Percentiles rank a stretch among this genome's conserved stretches.
Conservation (phyloP, 2,113 vertebrate species). For the Tonatia bakeri region DNA sequence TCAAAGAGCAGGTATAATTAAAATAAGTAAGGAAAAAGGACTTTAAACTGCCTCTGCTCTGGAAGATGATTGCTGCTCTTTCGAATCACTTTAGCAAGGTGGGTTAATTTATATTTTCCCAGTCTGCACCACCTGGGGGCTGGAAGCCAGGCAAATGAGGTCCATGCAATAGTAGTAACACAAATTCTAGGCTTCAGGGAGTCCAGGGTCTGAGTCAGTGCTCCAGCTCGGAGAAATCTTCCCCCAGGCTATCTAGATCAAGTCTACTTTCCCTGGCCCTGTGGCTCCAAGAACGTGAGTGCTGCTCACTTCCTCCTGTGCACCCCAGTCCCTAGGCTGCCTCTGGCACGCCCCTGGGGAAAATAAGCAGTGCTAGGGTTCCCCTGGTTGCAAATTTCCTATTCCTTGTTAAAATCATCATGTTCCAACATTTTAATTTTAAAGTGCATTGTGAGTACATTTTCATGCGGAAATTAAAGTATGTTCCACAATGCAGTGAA, state of each 20-base stretch:
- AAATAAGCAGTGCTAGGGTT: not conserved
- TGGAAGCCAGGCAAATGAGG: not conserved
- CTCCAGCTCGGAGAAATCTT: not conserved
- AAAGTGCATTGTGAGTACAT: not conserved
- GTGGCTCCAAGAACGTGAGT: not conserved
- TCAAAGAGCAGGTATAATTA: not conserved
- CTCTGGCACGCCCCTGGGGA: not conserved
- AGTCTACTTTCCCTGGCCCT: not conserved
- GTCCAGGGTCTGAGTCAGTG: not conserved
- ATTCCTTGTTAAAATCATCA: not conserved
- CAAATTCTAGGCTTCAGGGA: not conserved
- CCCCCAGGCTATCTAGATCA: not conserved
- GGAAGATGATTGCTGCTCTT: not conserved
- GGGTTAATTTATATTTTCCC: not conserved
- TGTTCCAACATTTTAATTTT: not conserved
- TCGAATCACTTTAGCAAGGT: not conserved
- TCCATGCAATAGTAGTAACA: not conserved
- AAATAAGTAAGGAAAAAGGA: not conserved
- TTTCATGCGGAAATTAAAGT: not conserved
- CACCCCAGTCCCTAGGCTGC: not conserved
- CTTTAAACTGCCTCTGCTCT: not conserved
- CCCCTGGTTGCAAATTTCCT: not conserved
- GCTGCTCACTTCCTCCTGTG: not conserved
- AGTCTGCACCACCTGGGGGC: too few relatives aligned
- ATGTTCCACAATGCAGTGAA: not conserved